Conservation (phyloP, 2,113 vertebrate species). For the Misgurnus mizolepis region DNA sequence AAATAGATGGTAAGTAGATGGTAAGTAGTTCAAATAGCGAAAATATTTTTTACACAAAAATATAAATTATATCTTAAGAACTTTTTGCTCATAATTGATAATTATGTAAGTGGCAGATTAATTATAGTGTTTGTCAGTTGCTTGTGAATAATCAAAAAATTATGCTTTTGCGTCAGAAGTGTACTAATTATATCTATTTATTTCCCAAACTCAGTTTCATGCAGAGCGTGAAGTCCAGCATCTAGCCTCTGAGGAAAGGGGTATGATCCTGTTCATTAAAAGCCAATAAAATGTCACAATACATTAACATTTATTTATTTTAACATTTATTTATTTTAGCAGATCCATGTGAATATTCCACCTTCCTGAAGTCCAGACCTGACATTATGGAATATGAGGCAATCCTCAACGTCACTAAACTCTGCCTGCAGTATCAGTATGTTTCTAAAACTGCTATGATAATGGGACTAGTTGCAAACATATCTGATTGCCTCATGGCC, state of each 20-base stretch:
- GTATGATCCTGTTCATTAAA: constrained; percentile 50
- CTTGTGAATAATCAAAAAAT: neutral
- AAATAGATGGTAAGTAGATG: too few relatives aligned
- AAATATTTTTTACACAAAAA: too few relatives aligned
- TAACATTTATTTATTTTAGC: neutral
- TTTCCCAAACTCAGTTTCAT: constrained; percentile 71
- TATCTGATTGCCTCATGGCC: too few relatives aligned
- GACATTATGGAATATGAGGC: constrained; percentile 81
- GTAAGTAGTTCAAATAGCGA: too few relatives aligned
- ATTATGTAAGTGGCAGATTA: too few relatives aligned
- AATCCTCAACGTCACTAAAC: constrained; percentile 69
- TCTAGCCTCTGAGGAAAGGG: constrained; percentile 43
- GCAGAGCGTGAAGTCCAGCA: constrained; percentile 72
- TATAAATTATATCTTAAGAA: too few relatives aligned
- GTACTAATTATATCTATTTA: neutral
- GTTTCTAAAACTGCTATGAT: constrained; percentile 32
- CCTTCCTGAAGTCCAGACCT: constrained; percentile 77
- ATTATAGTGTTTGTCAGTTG: neutral
- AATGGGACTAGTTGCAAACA: neutral
- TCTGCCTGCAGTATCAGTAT: constrained; percentile 81
- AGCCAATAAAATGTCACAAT: neutral
- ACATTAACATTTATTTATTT: neutral
- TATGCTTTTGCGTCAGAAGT: neutral
- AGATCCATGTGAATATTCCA: constrained; percentile 77
- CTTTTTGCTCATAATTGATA: too few relatives aligned